Evolutionary conservation across 2,797 vertebrate genomes (phyloP), one percentile per base, ranked within the genome.

Genomic region (Sarcophilus harrisii): DNA sequence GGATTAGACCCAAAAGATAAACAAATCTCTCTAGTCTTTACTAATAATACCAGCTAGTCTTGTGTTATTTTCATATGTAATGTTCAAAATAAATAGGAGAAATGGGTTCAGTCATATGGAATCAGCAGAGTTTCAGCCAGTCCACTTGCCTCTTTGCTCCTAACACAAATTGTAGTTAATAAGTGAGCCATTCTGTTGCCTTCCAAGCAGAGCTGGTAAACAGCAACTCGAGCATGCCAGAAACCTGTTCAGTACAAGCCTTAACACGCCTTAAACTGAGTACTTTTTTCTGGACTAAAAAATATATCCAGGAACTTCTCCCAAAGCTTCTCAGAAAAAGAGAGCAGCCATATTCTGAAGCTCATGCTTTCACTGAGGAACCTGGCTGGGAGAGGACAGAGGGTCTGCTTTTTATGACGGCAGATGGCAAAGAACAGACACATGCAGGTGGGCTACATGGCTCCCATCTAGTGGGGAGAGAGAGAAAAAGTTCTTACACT

Each of bases 221-320:
- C 55, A 89, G 29, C 29, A 54, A 57, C 9, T 1, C 4, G 92
- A 94, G 94, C 58, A 57, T 60, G 94, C 54, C 60, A 60, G 62
- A 90, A 66, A 57, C 93, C 73, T 92, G 73, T 91, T n/a, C 60
- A 52, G 52, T 92, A 95, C 92, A 96, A 97, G 97, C 97, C 54
- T 66, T 92, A 95, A 96, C 96, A 52, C 93, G 94, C 58, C 58
- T 95, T 73, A 62, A 94, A 97, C 92, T 93, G 38, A 95, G 81
- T 0, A 28, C 32, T 93, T 73, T 90, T 90, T 96, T 92, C 92
- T 94, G 96, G 96, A 93, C 49, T 95, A 92, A 16, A 93, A 66
- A n/a, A 95, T 66, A 92, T 90, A 94, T 93, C 73, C 0, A 97
- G 73, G 93, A 60, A 55, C 92, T 96, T 62, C 9, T 92, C 91